phyloP scores from a whole-genome alignment of 2,888 invertebrate genomes.

The Diachrysia chrysitis region DNA sequence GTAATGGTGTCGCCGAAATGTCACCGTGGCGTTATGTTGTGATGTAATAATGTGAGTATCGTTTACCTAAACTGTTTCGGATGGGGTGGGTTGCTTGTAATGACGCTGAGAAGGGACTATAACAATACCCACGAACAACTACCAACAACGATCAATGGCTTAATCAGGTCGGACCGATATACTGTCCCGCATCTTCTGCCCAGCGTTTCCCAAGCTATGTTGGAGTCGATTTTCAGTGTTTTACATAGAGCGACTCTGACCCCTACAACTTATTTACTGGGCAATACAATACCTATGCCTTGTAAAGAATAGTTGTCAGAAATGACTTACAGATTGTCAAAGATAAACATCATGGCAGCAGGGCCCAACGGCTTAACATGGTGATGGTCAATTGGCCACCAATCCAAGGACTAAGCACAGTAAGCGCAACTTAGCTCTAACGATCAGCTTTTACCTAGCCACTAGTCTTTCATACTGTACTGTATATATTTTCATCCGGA shows the following conservation, averaged over 20 bases:
- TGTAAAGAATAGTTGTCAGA: too few species aligned
- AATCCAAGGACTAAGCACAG: too few species aligned
- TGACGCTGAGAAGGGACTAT: neutral
- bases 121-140: neutral
- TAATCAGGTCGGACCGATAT: neutral
- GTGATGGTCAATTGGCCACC: too few species aligned
- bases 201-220: neutral
- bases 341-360: too few species aligned
- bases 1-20: constrained; percentile 68
- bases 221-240: neutral
- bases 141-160: neutral
- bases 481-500: neutral
- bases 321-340: too few species aligned
- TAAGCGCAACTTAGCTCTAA: too few species aligned
- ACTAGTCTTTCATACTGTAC: too few species aligned
- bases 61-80: constrained; percentile 15
- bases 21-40: constrained; percentile 56
- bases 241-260: neutral
- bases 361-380: too few species aligned
- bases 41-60: constrained; percentile 43
- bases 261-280: too few species aligned
- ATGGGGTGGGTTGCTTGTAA: constrained; percentile 9
- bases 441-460: too few species aligned
- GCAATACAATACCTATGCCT: too few species aligned
- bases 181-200: neutral